phyloP scores from a whole-genome alignment of 2,888 invertebrate genomes.

The Aricia artaxerxes region DNA sequence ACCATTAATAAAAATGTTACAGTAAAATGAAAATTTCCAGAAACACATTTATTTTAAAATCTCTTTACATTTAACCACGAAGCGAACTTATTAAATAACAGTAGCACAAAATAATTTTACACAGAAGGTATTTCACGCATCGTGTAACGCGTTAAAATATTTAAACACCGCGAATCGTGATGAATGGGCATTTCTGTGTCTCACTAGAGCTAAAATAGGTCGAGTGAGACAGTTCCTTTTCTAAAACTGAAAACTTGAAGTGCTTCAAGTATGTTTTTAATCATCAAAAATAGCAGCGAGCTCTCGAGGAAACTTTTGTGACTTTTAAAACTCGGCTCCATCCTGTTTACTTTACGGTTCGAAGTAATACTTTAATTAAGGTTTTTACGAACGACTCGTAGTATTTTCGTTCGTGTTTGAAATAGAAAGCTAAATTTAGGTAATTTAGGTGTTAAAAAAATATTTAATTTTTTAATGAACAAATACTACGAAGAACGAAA shows the following conservation, averaged over 20 bases:
- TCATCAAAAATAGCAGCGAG: constrained; percentile 25
- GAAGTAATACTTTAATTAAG: background rate
- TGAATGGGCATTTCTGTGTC: constrained; percentile 24
- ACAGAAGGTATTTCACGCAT: background rate
- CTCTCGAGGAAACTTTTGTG: background rate
- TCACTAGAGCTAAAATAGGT: constrained; percentile 26
- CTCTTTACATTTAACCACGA: background rate
- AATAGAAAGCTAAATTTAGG: background rate
- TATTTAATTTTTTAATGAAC: no score
- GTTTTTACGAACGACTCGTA: background rate
- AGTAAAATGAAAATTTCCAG: background rate
- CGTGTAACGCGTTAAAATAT: constrained; percentile 20
- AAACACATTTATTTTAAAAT: background rate
- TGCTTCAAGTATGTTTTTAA: constrained; percentile 15
- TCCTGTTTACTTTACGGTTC: background rate
- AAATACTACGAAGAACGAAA: background rate
- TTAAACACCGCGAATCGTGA: constrained; percentile 13
- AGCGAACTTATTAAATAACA: background rate
- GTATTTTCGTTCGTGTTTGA: background rate
- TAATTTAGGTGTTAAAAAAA: background rate
- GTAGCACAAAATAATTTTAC: background rate
- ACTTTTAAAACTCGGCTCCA: background rate
- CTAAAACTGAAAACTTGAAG: constrained; percentile 15
- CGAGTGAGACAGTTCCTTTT: constrained; percentile 21
- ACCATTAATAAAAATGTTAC: background rate